Base-by-base conservation (phyloP, 2,113 vertebrate species). In the Pollachius pollachius region DNA sequence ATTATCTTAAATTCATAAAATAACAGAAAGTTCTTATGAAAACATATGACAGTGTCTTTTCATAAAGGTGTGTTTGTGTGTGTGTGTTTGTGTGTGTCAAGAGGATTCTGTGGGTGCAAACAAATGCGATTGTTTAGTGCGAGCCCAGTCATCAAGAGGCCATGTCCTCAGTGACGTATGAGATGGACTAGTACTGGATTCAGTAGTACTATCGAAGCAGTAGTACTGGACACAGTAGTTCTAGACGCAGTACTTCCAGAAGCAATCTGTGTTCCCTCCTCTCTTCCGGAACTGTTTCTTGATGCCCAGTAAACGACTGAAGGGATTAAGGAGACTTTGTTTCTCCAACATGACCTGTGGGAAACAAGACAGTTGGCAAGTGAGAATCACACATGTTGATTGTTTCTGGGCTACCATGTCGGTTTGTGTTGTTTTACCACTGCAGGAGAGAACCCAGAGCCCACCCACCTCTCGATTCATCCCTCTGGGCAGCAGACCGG, bases 181-280 rank as follows among this genome's bases (percentile, higher is more conserved):
- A 34, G 30, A 34, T 34, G 30, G 4, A 34, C 4, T 34, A 34
- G 30, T 34, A 34, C 30, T 34, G 30, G 30, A 34, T 7, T 4
- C 30, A 17, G 37, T 7, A 30, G 63, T n/a, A 9, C 34, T 15
- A 93, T 23, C 23, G 64, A 93, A 89, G 25, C 91, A 93, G 77
- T 93, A 93, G 23, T 2, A 23, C 23, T 23, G 23, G 23, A 34
- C 30, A 4, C 30, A 17, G 37, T 7, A 30, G 63, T 19, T 9
- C 34, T 15, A 93, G 64, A 93, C 90, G 25, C 91, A 93, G 77
- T 93, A 93, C 76, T 93, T 93, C 91, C 92, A 92, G 86, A 93
- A 93, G 76, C 92, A 93, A 37, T 93, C 90, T 0, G 90, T 68
- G 34, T 84, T 89, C 58, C 84, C 85, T 0, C 72, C 76, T 77